phyloP scores from a whole-genome alignment of 2,113 vertebrate genomes.

The Mionectes macconnelli region DNA sequence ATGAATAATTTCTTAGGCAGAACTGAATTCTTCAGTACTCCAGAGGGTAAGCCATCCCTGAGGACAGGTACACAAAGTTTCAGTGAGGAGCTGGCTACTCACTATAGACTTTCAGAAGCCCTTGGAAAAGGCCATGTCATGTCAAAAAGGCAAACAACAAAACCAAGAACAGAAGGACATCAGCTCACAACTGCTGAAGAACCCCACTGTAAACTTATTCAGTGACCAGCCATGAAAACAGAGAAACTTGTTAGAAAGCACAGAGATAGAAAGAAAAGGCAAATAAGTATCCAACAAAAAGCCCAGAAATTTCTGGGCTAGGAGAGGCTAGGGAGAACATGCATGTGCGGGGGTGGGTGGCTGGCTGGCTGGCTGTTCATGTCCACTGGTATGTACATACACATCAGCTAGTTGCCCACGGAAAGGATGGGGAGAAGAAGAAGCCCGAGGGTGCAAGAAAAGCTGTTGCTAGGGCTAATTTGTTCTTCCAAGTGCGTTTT shows the following conservation, averaged over 20 bases:
- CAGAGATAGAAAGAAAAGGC: neutral
- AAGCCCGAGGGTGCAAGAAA: neutral
- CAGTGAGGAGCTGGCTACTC: neutral
- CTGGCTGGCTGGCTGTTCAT: neutral
- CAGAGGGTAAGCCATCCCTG: neutral
- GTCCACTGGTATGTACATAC: accelerated
- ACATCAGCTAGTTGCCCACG: neutral
- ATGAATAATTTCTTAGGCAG: neutral
- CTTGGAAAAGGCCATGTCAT: neutral
- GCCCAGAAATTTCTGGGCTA: neutral
- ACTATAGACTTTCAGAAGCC: neutral
- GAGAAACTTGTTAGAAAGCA: neutral
- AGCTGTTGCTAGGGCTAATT: neutral
- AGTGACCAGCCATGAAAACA: neutral
- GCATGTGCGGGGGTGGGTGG: accelerated
- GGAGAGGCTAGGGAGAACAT: neutral
- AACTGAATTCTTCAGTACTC: neutral
- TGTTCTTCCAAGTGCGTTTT: neutral
- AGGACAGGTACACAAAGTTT: neutral
- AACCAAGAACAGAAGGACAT: neutral
- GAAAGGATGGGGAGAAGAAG: neutral
- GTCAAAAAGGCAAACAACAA: neutral
- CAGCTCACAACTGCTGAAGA: neutral
- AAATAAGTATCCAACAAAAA: neutral
- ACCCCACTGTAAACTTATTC: neutral